Evolutionary conservation across 2,797 vertebrate genomes (phyloP).

Genomic region (Pteropus rufus): DNA sequence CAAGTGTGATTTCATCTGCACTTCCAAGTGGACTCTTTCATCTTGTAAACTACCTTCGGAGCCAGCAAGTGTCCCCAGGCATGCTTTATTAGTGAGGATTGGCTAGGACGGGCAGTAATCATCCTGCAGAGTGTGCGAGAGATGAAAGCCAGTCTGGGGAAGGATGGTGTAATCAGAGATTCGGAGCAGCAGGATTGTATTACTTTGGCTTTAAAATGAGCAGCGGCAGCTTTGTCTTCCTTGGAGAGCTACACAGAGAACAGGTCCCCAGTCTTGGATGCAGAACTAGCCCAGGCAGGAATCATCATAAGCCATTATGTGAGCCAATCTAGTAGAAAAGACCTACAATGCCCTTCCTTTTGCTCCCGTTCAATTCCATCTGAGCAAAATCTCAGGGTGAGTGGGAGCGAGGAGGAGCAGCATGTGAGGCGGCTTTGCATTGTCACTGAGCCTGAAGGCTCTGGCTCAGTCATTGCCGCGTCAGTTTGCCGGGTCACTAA

Average conservation of each 20-base stretch:
- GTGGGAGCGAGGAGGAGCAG: not conserved
- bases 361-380: not conserved
- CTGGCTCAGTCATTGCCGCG: not conserved
- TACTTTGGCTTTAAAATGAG: not conserved
- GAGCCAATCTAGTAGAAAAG: not conserved
- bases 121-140: too few species aligned
- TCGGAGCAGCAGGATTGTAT: not conserved
- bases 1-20: not conserved
- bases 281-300: not conserved
- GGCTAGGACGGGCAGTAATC: not conserved
- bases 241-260: not conserved
- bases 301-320: not conserved
- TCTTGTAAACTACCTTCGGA: not conserved
- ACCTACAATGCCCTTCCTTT: not conserved
- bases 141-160: not conserved
- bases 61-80: not conserved
- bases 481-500: too few species aligned
- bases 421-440: fast-evolving
- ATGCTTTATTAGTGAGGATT: not conserved
- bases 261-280: not conserved
- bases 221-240: not conserved
- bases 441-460: not conserved
- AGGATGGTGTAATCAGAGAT: not conserved
- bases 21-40: not conserved
- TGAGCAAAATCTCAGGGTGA: not conserved